Base-by-base conservation (phyloP, 2,888 invertebrate species). In the Leptura quadrifasciata region DNA sequence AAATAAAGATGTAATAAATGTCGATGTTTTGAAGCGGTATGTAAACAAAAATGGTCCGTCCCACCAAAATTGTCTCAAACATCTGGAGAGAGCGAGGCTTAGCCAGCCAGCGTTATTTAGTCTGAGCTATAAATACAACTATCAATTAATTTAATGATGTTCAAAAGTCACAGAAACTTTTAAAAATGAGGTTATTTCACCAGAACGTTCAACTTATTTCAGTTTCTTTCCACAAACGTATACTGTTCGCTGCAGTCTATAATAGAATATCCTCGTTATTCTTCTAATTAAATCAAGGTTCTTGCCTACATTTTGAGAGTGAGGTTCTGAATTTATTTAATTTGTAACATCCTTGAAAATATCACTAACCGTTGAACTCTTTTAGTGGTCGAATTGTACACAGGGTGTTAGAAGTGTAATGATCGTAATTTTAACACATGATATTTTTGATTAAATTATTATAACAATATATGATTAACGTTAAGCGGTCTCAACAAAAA, bases 61-160 rank as follows among this genome's bases (percentile, higher is more conserved):
- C 78, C 79, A 78, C 79, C 80, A 79, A 84, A 84, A 85, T 85
- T 82, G 85, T 83, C 82, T 79, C 80, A 84, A 85, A 85, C 85
- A 85, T 85, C 85, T 85, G 85, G 85, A 83, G 80, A 71, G 71
- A 71, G 79, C 74, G 78, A 70, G 76, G 79, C 77, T 69, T 69
- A 69, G 68, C 57, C 68, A 71, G 71, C 71, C 75, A 76, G 78
- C 79, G 84, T 86, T 87, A 87, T 87, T 87, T 87, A 87, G 87
- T 87, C 87, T 87, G 85, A 81, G 86, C 86, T 87, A 87, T 87
- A 87, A 87, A 87, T 87, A 87, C 82, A 84, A 86, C 86, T 86
- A 87, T 87, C 86, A 87, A 87, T 87, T 87, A 87, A 87, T 86
- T 86, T 86, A 86, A 86, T 85, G 86, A 87, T 86, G 85, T 85